Evolutionary conservation across 2,888 invertebrate genomes (phyloP), one percentile per base, ranked within the genome.

Genomic region (Scaptomyza caliginosa): DNA sequence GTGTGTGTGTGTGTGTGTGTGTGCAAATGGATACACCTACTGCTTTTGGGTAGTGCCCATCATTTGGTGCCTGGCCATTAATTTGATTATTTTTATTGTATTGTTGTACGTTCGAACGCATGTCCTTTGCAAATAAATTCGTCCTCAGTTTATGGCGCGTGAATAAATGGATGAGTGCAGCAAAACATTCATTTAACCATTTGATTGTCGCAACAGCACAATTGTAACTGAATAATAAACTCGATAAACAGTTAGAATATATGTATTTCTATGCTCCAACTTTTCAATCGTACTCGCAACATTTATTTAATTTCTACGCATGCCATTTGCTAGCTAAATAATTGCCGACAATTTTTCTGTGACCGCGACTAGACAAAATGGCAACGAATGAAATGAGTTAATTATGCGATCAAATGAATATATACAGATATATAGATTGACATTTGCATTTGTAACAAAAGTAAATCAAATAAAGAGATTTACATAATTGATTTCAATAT

Each of bases 141-240:
- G 59, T 81, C 64, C 71, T 74, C 65, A 79, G 72, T 85, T 84
- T 86, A 88, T 88, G 84, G 86, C 83, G 86, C 86, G 88, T 88
- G 75, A 84, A 88, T 80, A 70, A 86, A 86, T 86, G 75, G 71
- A 78, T 86, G 81, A 79, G 67, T 86, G 86, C 86, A 86, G 86
- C 74, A 83, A 77, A 68, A 82, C 86, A 82, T 86, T 84, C 72
- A 82, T 84, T 84, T 86, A 69, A 77, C 63, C 77, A 75, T 72
- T 75, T 69, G 73, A 72, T 73, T 69, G 60, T 65, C 72, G 72
- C 76, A 67, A 11, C 62, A 16, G 50, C 36, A 19, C 45, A 34
- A 10, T 34, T 52, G 69, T 59, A 59, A 48, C 32, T 48, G 52
- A 63, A 70, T 67, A 66, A 52, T 56, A 51, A 45, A 51, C 32